phyloP scores from a whole-genome alignment of 2,113 vertebrate species.

The Nesoenas mayeri region DNA sequence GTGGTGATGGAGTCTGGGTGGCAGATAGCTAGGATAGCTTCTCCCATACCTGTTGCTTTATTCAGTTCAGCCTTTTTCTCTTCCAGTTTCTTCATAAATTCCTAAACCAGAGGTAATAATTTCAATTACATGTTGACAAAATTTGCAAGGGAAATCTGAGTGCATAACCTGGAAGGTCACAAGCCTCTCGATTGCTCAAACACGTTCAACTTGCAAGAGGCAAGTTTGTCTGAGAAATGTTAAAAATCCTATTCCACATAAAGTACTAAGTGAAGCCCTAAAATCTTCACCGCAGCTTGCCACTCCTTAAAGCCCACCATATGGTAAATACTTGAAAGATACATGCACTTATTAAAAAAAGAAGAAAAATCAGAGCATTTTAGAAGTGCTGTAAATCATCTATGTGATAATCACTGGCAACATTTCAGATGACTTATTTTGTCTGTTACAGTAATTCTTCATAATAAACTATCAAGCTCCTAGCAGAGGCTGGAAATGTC shows the following conservation, averaged over 20 bases:
- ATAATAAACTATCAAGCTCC: neutral
- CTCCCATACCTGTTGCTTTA: constrained; percentile 91
- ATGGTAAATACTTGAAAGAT: neutral
- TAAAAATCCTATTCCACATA: neutral
- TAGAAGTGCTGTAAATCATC: neutral
- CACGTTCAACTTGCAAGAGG: neutral
- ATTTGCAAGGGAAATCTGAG: neutral
- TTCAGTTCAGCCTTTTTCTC: constrained; percentile 89
- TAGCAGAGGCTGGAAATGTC: constrained; percentile 11
- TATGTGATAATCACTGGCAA: neutral
- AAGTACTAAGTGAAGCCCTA: neutral
- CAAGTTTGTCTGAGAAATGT: neutral
- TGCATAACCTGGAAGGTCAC: neutral
- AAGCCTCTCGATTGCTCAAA: neutral
- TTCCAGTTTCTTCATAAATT: constrained; percentile 95
- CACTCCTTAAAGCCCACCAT: neutral
- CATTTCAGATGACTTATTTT: neutral
- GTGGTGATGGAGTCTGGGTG: constrained; percentile 97
- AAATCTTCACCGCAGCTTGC: neutral
- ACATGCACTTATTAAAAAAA: neutral
- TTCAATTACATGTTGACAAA: constrained; percentile 35
- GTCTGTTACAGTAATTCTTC: neutral
- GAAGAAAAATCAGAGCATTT: neutral
- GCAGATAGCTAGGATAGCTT: constrained; percentile 91
- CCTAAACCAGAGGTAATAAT: constrained; percentile 75